Base-by-base conservation (phyloP, 2,888 invertebrate genomes). In the Pristionchus japonicus region DNA sequence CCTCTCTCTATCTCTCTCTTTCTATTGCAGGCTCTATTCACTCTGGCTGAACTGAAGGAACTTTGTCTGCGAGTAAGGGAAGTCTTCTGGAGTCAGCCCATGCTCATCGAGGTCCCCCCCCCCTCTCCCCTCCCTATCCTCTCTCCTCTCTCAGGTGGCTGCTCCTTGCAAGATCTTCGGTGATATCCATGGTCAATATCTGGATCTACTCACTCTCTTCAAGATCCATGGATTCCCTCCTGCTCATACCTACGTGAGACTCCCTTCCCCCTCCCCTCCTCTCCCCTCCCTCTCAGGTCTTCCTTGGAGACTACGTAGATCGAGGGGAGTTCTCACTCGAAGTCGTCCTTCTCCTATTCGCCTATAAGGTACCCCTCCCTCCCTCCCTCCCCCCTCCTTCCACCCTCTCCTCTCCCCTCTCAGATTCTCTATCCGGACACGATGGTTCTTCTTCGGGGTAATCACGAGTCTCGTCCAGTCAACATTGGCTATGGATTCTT, bases 381-480 rank as follows among this genome's bases (percentile, higher is more conserved):
- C 31, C 20, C 17, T 31, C 49, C 20, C 11, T 7, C 27, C 82
- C 23, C 23, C 47, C 37, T 31, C 7, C 7, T 37, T 74, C 34
- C 7, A 11, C 3, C 74, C 27, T 47, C 13, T 47, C 77, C 4
- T 27, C 43, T 6, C 1, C 17, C 47, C 31, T 9, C 27, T 40
- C 67, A 86, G 86, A 31, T 86, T 34, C 86, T 70, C 15, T 86
- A 86, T 52, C 86, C 86, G 6, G 52, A 86, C 37, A 57, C 40
- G 40, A 74, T 86, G 47, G 67, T 43, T 70, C 70, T 86, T 74
- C 86, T 86, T 9, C 86, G 86, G 20, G 86, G 86, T 17, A 86
- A 86, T 74, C 86, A 86, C 37, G 86, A 86, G 37, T 86, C 86
- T 43, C 86, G 86, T 34, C 86, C 86, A n/a, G 86, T 86, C 40